These are phyloP conservation scores for Rostratula benghalensis DNA, from an alignment of 2,113 vertebrate genomes.

Conservation along the genomic window DNA sequence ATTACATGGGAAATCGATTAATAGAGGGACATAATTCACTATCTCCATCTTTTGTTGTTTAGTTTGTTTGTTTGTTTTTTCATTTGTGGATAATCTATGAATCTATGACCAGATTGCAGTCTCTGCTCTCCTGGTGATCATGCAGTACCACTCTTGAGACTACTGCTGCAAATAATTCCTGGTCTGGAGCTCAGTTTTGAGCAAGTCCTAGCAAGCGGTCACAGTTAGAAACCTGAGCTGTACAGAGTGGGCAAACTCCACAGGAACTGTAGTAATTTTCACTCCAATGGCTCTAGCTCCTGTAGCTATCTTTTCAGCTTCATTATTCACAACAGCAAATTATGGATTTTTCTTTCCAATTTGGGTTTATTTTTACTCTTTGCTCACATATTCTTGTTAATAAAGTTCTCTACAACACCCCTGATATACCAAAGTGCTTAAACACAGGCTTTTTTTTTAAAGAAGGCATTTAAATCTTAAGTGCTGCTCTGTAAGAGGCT, in stretches of 20 bases:
- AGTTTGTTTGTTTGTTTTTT: background rate
- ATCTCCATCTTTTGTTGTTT: background rate
- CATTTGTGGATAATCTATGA: background rate
- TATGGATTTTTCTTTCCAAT: background rate
- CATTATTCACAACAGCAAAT: background rate
- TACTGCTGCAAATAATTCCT: background rate
- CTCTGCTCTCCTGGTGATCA: background rate
- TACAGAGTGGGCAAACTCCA: background rate
- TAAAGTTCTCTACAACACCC: background rate
- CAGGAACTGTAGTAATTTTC: background rate
- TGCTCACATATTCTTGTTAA: background rate
- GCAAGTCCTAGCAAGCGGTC: background rate
- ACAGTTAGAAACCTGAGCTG: background rate
- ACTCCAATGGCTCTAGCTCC: background rate
- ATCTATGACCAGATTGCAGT: background rate
- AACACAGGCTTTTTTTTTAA: background rate
- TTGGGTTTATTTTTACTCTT: background rate
- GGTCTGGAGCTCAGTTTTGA: background rate
- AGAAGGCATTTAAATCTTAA: background rate
- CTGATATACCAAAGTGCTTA: background rate
- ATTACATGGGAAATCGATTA: background rate
- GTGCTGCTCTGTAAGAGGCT: background rate
- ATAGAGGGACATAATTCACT: background rate
- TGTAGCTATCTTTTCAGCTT: background rate
- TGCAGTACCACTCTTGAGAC: background rate